Base-by-base conservation (phyloP, 1,140 invertebrate species). In the Daktulosphaira vitifoliae region DNA sequence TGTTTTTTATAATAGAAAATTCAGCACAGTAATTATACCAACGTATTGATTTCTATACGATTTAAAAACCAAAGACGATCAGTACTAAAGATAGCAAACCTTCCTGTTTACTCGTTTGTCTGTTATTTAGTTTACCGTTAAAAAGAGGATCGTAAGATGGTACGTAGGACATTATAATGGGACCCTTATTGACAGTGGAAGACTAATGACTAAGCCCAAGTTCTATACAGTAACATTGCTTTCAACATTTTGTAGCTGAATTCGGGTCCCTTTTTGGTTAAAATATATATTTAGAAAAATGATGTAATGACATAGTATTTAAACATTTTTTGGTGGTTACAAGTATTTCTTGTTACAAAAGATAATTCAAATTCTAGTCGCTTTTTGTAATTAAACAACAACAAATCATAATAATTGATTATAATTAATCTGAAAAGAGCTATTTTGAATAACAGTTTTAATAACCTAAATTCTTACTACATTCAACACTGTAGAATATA, bases 181-280 rank as follows among this genome's bases (percentile, higher is more conserved):
- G 65, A 59, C 53, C 56, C 65, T 20, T 26, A 46, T 62, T 62
- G 56, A 62, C 56, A 62, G 56, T 39, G 8, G 25, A 62, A 62
- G 56, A 62, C 42, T 62, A 62, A 62, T 62, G 56, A 62, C 56
- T 46, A 33, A 13, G 42, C 25, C 23, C 25, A 16, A 16, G 42
- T 25, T 33, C 16, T 62, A 48, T 62, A 33, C 29, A 33, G 29
- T 33, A 33, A 33, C 42, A 16, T 16, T 25, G 22, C 26, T 16
- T n/a, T 39, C 25, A 33, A 62, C 56, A 25, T 62, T 62, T 62
- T 48, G 54, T 23, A 59, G 15, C 42, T 15, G 2, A 25, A 18
- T 46, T 46, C 46, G 56, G 44, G 56, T 62, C 56, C 42, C 54
- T 42, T 5, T n/a, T 16, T 33, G 18, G 13, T 33, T 33, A 11